phyloP scores from a whole-genome alignment of 1,140 invertebrate species.

The Drosophila sproati region DNA sequence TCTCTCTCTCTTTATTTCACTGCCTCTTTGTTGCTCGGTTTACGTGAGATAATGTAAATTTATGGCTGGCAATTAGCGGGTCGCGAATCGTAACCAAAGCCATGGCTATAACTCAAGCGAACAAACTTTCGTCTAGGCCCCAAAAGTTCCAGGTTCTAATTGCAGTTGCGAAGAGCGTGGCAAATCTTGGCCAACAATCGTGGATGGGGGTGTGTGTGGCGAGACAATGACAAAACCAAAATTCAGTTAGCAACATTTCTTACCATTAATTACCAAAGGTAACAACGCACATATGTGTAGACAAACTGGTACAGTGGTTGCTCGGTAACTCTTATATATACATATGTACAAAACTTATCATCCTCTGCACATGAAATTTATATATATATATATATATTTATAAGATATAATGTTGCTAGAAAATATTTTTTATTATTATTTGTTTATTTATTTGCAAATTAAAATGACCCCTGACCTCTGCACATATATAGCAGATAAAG shows the following conservation, averaged over 20 bases:
- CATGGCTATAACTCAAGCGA: constrained; percentile 64
- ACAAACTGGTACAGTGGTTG: constrained; percentile 18
- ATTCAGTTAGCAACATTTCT: constrained; percentile 62
- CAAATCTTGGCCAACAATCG: constrained; percentile 49
- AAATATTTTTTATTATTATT: too few species aligned
- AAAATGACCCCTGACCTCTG: too few species aligned
- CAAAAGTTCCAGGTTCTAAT: constrained; percentile 55
- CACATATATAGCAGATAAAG: not conserved
- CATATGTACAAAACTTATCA: too few species aligned
- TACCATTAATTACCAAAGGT: constrained; percentile 68
- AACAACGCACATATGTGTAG: constrained; percentile 47
- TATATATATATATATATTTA: too few species aligned
- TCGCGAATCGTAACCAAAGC: constrained; percentile 69
- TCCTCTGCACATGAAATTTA: too few species aligned
- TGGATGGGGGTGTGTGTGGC: not conserved
- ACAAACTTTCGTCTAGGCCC: constrained; percentile 62
- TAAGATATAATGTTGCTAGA: constrained; percentile 8
- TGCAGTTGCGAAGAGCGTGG: constrained; percentile 64
- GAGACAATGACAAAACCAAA: constrained; percentile 52
- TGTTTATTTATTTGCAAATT: too few species aligned
- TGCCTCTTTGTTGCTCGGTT: constrained; percentile 5
- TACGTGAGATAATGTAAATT: constrained; percentile 82
- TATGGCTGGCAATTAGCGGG: constrained; percentile 79
- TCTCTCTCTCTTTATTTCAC: not conserved
- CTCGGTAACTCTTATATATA: not conserved